These are phyloP conservation scores for Conger conger DNA, from an alignment of 2,113 vertebrate species.

Conservation along the genomic window DNA sequence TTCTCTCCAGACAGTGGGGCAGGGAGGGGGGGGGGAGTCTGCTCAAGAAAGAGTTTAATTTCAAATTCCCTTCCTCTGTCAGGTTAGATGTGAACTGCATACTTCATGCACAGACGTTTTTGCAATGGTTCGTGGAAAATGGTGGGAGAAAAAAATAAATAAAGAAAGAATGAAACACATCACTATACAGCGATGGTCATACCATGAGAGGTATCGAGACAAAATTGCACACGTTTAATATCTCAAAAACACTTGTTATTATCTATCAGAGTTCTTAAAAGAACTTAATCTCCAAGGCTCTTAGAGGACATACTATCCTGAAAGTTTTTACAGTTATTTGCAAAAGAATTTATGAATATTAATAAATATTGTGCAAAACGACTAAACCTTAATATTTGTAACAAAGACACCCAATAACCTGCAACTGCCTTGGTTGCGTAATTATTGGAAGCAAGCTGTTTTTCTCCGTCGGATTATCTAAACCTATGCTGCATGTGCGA, in stretches of 20 bases:
- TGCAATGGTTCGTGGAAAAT: background rate
- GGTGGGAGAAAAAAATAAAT: background rate
- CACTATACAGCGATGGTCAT: background rate
- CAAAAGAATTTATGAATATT: too few relatives aligned
- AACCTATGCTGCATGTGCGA: background rate
- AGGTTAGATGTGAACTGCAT: background rate
- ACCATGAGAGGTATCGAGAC: background rate
- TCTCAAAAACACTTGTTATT: too few relatives aligned
- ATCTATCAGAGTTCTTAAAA: too few relatives aligned
- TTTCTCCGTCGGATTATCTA: background rate
- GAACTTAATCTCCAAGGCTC: too few relatives aligned
- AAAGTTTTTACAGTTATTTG: too few relatives aligned
- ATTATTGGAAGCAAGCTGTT: background rate
- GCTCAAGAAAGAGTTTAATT: constrained; percentile 6
- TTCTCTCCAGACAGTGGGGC: background rate
- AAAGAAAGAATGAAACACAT: background rate
- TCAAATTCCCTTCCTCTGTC: constrained; percentile 19
- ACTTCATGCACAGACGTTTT: background rate
- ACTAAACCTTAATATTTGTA: too few relatives aligned
- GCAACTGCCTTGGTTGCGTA: background rate
- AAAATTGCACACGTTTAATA: too few relatives aligned
- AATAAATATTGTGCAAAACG: too few relatives aligned
- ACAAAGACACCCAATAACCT: background rate
- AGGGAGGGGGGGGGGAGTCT: too few relatives aligned
- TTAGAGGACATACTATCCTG: too few relatives aligned